Conservation (phyloP, 2,797 vertebrate species). For the Gymnoscopelus braueri region DNA sequence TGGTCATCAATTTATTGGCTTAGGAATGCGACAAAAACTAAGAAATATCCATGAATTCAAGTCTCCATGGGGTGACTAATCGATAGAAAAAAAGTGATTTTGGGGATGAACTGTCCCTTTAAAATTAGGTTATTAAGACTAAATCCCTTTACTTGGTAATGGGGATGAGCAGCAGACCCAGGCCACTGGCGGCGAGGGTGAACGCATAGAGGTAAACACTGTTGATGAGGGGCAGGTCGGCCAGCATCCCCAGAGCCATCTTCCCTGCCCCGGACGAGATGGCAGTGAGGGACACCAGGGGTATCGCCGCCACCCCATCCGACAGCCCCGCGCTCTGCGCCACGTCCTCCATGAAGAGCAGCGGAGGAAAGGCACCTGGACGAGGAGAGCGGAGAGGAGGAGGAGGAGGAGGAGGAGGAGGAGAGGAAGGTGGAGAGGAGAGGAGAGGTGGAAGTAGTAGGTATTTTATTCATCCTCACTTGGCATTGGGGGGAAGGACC, state of each 20-base stretch:
- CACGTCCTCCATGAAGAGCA: slow-evolving; percentile 88
- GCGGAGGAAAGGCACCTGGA: slow-evolving; percentile 85
- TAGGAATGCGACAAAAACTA: too few species aligned
- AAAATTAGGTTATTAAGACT: too few species aligned
- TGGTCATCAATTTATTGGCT: too few species aligned
- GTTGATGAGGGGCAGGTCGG: slow-evolving; percentile 87
- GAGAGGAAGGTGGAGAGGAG: too few species aligned
- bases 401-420: too few species aligned
- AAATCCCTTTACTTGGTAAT: slow-evolving; percentile 72
- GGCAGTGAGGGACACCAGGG: slow-evolving; percentile 87
- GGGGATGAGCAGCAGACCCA: slow-evolving; percentile 84
- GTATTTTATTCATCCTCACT: neutral
- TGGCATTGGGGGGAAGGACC: neutral
- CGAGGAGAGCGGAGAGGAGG: neutral
- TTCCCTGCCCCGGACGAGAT: slow-evolving; percentile 86
- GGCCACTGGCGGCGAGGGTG: slow-evolving; percentile 81
- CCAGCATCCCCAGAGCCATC: slow-evolving; percentile 82
- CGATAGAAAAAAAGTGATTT: too few species aligned
- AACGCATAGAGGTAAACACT: slow-evolving; percentile 84
- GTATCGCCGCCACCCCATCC: slow-evolving; percentile 80
- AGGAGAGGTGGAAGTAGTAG: neutral
- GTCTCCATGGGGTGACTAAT: too few species aligned
- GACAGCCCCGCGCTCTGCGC: slow-evolving; percentile 83
- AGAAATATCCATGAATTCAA: too few species aligned
- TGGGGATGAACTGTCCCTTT: too few species aligned